phyloP scores from a whole-genome alignment of 2,888 invertebrate species.

The Philereme vetulata region DNA sequence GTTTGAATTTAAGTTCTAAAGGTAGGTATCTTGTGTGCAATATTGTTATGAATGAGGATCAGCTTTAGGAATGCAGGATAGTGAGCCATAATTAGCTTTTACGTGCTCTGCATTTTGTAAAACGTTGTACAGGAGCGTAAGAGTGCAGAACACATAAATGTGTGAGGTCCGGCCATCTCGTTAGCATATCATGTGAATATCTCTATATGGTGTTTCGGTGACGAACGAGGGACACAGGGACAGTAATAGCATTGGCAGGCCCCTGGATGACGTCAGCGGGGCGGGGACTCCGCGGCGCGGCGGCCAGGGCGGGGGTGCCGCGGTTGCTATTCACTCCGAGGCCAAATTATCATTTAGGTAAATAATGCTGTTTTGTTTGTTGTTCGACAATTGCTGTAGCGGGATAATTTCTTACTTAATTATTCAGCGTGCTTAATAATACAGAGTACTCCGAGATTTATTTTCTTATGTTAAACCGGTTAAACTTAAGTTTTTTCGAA shows the following conservation, averaged over 20 bases:
- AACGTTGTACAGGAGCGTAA: too few relatives aligned
- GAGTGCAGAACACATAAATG: background rate
- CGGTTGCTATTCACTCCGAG: background rate
- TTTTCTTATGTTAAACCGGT: too few relatives aligned
- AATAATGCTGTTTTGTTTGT: background rate
- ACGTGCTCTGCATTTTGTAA: too few relatives aligned
- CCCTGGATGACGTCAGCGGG: constrained; percentile 12
- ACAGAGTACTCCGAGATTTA: too few relatives aligned
- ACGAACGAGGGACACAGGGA: constrained; percentile 3
- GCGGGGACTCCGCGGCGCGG: constrained; percentile 10
- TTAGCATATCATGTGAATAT: constrained; percentile 5
- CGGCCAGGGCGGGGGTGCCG: constrained; percentile 1
- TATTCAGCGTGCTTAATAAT: too few relatives aligned
- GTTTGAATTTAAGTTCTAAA: too few relatives aligned
- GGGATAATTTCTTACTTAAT: too few relatives aligned
- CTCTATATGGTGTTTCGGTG: constrained; percentile 11
- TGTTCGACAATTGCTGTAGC: background rate
- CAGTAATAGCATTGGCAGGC: constrained; percentile 9
- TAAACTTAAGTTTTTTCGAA: too few relatives aligned
- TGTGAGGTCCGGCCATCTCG: constrained; percentile 3
- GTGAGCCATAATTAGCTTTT: too few relatives aligned
- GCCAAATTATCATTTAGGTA: background rate
- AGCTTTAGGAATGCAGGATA: too few relatives aligned
- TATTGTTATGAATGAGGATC: too few relatives aligned
- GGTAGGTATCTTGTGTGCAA: too few relatives aligned